Base-by-base conservation (phyloP, 2,888 invertebrate genomes). In the Biston stratarius region DNA sequence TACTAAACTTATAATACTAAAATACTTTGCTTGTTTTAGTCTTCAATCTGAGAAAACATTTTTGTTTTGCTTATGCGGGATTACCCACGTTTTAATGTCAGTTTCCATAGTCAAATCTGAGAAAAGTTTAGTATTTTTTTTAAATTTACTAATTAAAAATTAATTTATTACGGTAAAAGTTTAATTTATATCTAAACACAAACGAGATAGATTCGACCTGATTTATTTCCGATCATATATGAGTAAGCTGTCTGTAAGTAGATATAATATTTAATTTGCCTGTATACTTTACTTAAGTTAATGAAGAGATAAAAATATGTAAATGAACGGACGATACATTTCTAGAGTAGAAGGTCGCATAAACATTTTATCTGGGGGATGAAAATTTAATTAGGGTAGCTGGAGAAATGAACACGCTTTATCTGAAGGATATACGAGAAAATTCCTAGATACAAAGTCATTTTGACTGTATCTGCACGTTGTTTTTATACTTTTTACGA, bases 341-440 rank as follows among this genome's bases (percentile, higher is more conserved):
- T 67, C 55, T 57, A 47, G 57, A 40, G 49, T 58, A 61, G 58
- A 64, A 61, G 60, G 64, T 44, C 57, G 57, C 64, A 40, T 42
- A 70, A 59, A 44, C 49, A 52, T 65, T 55, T 60, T 53, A 64
- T 61, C 57, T 57, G 61, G 24, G 58, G 55, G 58, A 68, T 64
- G 57, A 69, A 64, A 70, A 64, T 62, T 69, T 69, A 71, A 65
- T 71, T 69, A 66, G 61, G 36, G 64, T 60, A 51, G 59, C 48
- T n/a, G 24, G 42, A 42, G 59, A 48, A 55, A 9, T 47, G 51
- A 47, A 57, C 34, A 47, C 51, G 64, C 52, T 64, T 56, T 40
- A 62, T 63, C 55, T 45, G 47, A 55, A 59, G 38, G 42, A 64
- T 55, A 64, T 65, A 38, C n/a, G 55, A 38, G 14, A 47, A 11